phyloP scores from a whole-genome alignment of 2,113 vertebrate species.

The Dendrocopos noguchii region DNA sequence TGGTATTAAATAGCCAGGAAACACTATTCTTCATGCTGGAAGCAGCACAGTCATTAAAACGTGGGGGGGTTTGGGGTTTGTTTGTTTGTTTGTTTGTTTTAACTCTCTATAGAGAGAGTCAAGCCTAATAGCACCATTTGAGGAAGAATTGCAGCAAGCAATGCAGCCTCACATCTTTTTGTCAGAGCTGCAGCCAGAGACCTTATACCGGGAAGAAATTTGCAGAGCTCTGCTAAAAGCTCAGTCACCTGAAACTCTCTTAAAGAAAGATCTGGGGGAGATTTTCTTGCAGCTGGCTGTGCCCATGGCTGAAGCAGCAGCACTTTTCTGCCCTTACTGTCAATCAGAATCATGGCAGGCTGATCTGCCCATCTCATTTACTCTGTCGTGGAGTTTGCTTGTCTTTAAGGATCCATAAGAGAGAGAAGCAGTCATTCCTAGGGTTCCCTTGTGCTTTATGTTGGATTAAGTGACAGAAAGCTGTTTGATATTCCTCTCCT shows the following conservation, averaged over 20 bases:
- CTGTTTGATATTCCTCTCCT: not conserved
- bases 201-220: not conserved
- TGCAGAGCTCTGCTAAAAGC: conserved; percentile 4
- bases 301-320: not conserved
- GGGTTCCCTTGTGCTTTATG: not conserved
- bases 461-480: not conserved
- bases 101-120: not conserved
- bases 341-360: not conserved
- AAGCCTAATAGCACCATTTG: conserved; percentile 23
- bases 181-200: not conserved
- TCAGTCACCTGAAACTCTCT: conserved; percentile 32
- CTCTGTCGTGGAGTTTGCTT: not conserved
- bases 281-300: not conserved
- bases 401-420: not conserved
- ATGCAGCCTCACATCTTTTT: conserved; percentile 23
- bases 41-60: not conserved
- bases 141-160: not conserved
- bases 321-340: not conserved
- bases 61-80: not conserved
- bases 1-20: not conserved
- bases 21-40: not conserved
- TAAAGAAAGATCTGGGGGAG: not conserved
- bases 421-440: not conserved
- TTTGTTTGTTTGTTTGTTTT: not conserved
- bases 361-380: not conserved